Percentiles rank a stretch among this genome's conserved stretches.
These are phyloP conservation scores for Bellardia pandia DNA, from an alignment of 2,888 invertebrate species.

Conservation along the genomic window DNA sequence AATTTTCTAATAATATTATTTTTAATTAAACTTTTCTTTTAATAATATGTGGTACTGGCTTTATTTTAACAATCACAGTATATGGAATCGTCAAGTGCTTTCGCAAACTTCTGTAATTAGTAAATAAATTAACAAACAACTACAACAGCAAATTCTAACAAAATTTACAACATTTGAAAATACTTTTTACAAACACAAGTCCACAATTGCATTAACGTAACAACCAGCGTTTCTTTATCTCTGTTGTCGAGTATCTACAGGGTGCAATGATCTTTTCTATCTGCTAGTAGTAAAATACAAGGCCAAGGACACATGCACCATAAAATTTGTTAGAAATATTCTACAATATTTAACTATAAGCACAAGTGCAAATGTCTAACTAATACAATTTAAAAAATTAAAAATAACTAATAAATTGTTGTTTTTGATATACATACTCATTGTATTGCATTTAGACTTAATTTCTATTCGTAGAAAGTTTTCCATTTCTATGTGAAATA, in stretches of 20 bases:
- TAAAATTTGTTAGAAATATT: slow-evolving; percentile 48
- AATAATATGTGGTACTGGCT: background rate
- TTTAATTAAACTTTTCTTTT: too few species aligned
- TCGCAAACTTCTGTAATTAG: background rate
- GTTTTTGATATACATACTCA: slow-evolving; percentile 13
- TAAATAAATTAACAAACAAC: background rate
- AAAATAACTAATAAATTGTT: background rate
- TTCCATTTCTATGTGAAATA: slow-evolving; percentile 42
- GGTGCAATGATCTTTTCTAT: slow-evolving; percentile 62
- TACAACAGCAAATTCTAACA: background rate
- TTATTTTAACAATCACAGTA: background rate
- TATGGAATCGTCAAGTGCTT: background rate
- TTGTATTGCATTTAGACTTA: slow-evolving; percentile 41
- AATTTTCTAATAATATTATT: too few species aligned
- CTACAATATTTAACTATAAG: background rate
- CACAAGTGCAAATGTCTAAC: slow-evolving; percentile 11
- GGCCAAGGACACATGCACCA: slow-evolving; percentile 72
- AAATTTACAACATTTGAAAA: slow-evolving; percentile 26
- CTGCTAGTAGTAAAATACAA: slow-evolving; percentile 49
- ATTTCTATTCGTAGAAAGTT: slow-evolving; percentile 27
- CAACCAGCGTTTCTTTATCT: background rate
- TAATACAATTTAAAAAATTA: background rate
- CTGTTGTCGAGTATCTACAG: slow-evolving; percentile 5
- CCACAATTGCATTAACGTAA: slow-evolving; percentile 33
- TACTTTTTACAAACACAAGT: slow-evolving; percentile 52